phyloP scores from a whole-genome alignment of 2,113 vertebrate genomes.

The Puntigrus tetrazona region DNA sequence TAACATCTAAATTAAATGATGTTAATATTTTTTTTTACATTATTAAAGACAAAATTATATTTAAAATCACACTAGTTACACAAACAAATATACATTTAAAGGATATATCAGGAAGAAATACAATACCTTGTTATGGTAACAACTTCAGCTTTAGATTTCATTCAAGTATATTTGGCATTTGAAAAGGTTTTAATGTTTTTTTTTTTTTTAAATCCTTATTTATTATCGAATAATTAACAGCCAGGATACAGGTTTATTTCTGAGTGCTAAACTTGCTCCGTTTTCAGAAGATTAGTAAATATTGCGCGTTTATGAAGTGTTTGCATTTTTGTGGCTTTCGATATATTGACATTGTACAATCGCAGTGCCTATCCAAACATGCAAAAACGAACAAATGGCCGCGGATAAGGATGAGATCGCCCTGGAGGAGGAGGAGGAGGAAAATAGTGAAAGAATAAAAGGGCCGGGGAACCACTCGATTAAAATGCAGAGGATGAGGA shows the following conservation, averaged over 20 bases:
- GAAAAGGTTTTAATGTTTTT: neutral
- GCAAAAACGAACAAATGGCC: neutral
- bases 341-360: neutral
- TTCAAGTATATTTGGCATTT: neutral
- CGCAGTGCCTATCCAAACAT: neutral
- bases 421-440: slow-evolving; percentile 37
- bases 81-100: neutral
- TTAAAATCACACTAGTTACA: neutral
- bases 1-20: neutral
- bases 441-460: slow-evolving; percentile 64
- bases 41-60: neutral
- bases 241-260: neutral
- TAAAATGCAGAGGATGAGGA: neutral
- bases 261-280: neutral
- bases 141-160: neutral
- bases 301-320: neutral
- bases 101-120: neutral
- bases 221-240: neutral
- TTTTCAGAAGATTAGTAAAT: neutral
- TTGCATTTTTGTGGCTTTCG: neutral
- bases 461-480: neutral
- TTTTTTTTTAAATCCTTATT: neutral
- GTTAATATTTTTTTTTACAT: too few species aligned
- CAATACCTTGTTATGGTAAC: neutral
- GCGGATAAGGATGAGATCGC: neutral